These are phyloP conservation scores for Geococcyx californianus DNA, from an alignment of 2,113 vertebrate genomes.

Conservation along the genomic window DNA sequence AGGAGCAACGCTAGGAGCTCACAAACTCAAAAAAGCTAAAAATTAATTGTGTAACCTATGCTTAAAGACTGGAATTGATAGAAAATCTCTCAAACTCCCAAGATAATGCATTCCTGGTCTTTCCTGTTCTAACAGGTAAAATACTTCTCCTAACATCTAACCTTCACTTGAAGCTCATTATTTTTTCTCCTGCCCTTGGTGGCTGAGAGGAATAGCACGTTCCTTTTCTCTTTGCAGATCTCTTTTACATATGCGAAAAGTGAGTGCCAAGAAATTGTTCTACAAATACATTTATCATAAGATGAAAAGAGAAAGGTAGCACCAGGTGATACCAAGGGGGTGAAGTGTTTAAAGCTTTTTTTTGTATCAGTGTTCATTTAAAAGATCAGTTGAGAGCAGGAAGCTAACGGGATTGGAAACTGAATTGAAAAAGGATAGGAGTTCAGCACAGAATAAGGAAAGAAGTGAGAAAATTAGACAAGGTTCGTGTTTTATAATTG, in stretches of 20 bases:
- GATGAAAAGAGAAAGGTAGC: conserved; percentile 40
- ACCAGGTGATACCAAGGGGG: neutral
- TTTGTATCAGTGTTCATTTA: conserved; percentile 22
- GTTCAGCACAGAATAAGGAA: conserved; percentile 16
- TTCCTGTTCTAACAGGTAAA: neutral
- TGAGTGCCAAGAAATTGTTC: conserved; percentile 32
- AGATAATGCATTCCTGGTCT: neutral
- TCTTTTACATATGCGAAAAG: conserved; percentile 50
- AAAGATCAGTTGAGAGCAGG: conserved; percentile 41
- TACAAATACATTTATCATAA: conserved; percentile 43
- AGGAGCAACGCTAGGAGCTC: neutral
- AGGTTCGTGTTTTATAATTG: conserved; percentile 46
- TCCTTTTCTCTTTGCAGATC: conserved; percentile 27
- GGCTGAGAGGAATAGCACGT: neutral
- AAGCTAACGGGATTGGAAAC: conserved; percentile 19
- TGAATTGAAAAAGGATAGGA: conserved; percentile 16
- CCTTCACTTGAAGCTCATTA: conserved; percentile 16
- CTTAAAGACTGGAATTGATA: neutral
- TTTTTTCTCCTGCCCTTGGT: conserved; percentile 30
- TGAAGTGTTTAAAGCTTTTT: conserved; percentile 51
- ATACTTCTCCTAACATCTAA: neutral
- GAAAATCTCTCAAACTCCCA: neutral
- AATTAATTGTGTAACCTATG: neutral
- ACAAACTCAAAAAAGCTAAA: neutral
- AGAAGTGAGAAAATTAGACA: conserved; percentile 43